Conservation (phyloP, 2,113 vertebrate species). For the Saccopteryx bilineata region DNA sequence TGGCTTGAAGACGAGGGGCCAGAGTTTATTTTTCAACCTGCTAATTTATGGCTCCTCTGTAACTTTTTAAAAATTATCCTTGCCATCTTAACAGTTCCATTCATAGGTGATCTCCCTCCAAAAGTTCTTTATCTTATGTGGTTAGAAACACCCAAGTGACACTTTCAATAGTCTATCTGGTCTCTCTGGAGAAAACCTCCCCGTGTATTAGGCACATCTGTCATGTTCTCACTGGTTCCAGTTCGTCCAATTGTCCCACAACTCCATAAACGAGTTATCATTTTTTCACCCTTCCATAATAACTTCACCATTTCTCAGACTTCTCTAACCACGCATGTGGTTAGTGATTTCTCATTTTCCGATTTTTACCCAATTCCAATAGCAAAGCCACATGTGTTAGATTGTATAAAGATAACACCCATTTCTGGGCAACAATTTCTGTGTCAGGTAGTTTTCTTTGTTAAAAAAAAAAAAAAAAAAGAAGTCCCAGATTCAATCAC, state of each 20-base stretch:
- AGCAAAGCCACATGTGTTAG: background rate
- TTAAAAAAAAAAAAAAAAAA: background rate
- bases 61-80: constrained; percentile 2
- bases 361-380: background rate
- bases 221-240: background rate
- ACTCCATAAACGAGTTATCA: background rate
- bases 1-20: background rate
- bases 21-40: constrained; percentile 30
- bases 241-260: background rate
- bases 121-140: background rate
- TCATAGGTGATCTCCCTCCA: background rate
- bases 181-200: background rate
- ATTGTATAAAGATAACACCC: background rate
- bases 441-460: background rate
- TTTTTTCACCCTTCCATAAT: background rate
- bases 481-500: background rate
- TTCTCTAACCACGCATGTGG: background rate
- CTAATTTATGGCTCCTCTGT: background rate
- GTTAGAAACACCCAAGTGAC: background rate
- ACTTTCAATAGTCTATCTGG: constrained; percentile 24
- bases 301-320: background rate
- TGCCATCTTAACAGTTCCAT: background rate
- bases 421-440: background rate
- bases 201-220: background rate
- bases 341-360: background rate